Evolutionary conservation across 2,797 vertebrate genomes (phyloP).

Genomic region (Myotis daubentonii): DNA sequence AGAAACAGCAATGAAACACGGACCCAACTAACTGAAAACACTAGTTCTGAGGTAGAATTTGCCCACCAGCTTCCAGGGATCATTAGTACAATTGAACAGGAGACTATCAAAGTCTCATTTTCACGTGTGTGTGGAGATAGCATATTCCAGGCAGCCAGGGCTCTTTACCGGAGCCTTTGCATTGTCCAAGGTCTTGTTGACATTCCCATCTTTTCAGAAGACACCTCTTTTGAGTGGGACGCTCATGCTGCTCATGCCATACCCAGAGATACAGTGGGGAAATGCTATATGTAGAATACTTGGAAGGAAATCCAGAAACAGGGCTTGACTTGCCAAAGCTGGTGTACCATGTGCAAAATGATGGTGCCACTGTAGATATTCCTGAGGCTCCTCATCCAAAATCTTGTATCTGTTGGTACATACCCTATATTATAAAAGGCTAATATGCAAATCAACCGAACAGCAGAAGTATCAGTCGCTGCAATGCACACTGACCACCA

Average conservation of each 20-base stretch:
- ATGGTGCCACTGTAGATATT: constrained; percentile 77
- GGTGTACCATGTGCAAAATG: constrained; percentile 86
- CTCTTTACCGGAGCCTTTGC: constrained; percentile 92
- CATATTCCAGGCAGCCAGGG: constrained; percentile 89
- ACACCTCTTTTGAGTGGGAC: constrained; percentile 94
- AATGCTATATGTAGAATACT: constrained; percentile 87
- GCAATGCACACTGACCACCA: no score
- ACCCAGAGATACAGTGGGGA: constrained; percentile 89
- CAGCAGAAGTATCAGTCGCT: no score
- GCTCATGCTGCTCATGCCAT: constrained; percentile 91
- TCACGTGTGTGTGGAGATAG: constrained; percentile 81
- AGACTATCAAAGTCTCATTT: constrained; percentile 85
- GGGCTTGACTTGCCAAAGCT: constrained; percentile 83
- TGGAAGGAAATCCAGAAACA: constrained; percentile 71
- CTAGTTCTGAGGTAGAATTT: rapidly evolving
- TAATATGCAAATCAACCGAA: no score
- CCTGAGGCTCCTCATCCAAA: constrained; percentile 71
- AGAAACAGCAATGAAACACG: neutral
- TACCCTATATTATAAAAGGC: neutral
- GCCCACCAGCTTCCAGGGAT: constrained; percentile 84
- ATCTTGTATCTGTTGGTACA: neutral
- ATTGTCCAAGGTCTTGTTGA: constrained; percentile 90
- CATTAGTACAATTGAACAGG: constrained; percentile 90
- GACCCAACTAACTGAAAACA: neutral
- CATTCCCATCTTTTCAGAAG: constrained; percentile 91